Percentiles rank a stretch among this genome's conserved stretches.
phyloP scores from a whole-genome alignment of 2,797 vertebrate genomes.

The Onychomys leucogaster region DNA sequence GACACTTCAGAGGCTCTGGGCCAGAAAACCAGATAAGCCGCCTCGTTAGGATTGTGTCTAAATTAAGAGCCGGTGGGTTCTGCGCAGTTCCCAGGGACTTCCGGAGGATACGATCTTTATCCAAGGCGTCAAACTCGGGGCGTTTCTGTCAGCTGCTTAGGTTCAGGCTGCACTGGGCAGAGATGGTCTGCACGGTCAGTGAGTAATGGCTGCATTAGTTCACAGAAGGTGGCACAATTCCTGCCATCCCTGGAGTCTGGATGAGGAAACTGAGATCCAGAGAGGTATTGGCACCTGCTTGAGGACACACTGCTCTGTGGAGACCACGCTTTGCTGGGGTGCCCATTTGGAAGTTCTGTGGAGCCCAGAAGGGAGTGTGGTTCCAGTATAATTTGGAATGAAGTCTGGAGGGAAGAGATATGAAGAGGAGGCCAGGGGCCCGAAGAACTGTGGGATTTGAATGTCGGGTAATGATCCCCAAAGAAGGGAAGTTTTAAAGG shows the following conservation, averaged over 20 bases:
- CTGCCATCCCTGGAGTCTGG: not conserved
- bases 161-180: not conserved
- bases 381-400: fast-evolving
- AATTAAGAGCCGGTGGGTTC: not conserved
- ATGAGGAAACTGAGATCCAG: not conserved
- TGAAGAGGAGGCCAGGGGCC: not conserved
- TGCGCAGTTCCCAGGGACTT: not conserved
- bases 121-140: not conserved
- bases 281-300: fast-evolving
- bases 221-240: not conserved
- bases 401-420: not conserved
- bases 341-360: not conserved
- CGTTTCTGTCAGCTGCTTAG: not conserved
- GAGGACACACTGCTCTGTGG: not conserved
- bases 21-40: conserved; percentile 1
- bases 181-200: not conserved
- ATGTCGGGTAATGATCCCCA: too few relatives aligned
- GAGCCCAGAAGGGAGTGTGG: not conserved
- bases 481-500: fast-evolving
- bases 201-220: not conserved
- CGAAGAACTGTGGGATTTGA: fast-evolving
- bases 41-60: not conserved
- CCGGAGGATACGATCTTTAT: not conserved
- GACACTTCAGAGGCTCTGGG: conserved; percentile 23
- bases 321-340: not conserved